Base-by-base conservation (phyloP, 1,140 invertebrate species). In the Vanessa tameamea region DNA sequence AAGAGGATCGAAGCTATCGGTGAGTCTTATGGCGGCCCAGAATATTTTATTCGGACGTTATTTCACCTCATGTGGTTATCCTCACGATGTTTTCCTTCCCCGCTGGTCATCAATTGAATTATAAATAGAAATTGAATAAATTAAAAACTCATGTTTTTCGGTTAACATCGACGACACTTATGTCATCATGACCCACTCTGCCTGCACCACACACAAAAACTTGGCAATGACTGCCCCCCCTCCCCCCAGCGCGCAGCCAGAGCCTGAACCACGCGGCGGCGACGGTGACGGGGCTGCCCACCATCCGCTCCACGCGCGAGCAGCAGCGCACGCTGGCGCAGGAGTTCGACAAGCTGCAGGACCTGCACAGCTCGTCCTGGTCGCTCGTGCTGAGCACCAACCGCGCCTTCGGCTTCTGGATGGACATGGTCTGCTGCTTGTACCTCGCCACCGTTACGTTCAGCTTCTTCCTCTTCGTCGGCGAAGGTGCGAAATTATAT, bases 191-290 rank as follows among this genome's bases (percentile, higher is more conserved):
- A 0, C 0, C 20, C 20, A 20, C 20, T 1, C 0, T 20, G 20
- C 20, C 20, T 20, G 20, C 20, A 20, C 1, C 20, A 20, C 20
- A 20, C 20, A n/a, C n/a, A n/a, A n/a, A n/a, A n/a, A n/a, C n/a
- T n/a, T n/a, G n/a, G n/a, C 26, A 3, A 31, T 9, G 3, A 43
- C 9, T 5, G 1, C 37, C 0, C 37, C 0, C 37, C 37, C 37
- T 11, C 51, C n/a, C 51, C 4, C 53, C 20, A 96, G 96, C 95
- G 64, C 94, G 95, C 72, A 96, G 96, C 82, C 98, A 97, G 37
- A 95, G 98, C 3, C 97, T 97, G 79, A 97, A 97, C 48, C 97
- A 98, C 79, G 94, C 98, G 0, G 96, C 95, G 65, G 94, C 97
- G 5, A 96, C 97, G 0, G 87, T 98, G 13, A 95, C 95, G 78